Conservation (phyloP, 2,113 vertebrate species). For the Synodontis membranacea region DNA sequence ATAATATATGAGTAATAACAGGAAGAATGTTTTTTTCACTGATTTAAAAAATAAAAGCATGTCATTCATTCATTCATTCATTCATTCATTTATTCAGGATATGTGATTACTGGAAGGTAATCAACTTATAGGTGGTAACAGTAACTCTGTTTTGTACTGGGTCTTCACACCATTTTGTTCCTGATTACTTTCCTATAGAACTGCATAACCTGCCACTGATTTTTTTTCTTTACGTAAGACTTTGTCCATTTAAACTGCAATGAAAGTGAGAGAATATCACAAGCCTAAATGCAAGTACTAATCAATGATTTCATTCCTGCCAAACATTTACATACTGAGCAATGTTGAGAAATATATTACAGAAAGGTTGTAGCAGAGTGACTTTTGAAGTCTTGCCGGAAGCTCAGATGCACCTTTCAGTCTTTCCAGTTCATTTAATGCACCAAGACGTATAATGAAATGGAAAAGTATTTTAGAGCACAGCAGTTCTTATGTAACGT, state of each 20-base stretch:
- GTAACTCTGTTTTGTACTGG: neutral
- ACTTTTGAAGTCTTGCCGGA: neutral
- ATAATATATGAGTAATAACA: neutral
- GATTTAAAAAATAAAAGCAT: too few relatives aligned
- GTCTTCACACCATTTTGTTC: neutral
- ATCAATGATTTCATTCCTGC: neutral
- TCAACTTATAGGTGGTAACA: neutral
- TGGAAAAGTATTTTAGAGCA: neutral
- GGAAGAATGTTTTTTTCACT: too few relatives aligned
- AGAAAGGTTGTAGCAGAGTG: neutral
- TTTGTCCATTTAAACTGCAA: too few relatives aligned
- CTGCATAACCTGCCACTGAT: neutral
- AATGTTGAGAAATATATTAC: neutral
- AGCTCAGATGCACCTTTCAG: neutral
- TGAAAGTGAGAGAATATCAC: too few relatives aligned
- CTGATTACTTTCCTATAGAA: neutral
- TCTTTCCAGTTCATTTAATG: neutral
- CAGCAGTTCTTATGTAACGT: constrained; percentile 27
- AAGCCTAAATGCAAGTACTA: too few relatives aligned
- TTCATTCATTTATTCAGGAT: neutral
- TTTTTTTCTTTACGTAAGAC: neutral
- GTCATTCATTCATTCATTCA: neutral
- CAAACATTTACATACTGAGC: neutral
- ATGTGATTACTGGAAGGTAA: neutral
- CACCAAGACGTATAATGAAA: neutral